Evolutionary conservation across 2,113 vertebrate species (phyloP), one percentile per base, ranked within the genome.

Genomic region (Smithornis capensis): DNA sequence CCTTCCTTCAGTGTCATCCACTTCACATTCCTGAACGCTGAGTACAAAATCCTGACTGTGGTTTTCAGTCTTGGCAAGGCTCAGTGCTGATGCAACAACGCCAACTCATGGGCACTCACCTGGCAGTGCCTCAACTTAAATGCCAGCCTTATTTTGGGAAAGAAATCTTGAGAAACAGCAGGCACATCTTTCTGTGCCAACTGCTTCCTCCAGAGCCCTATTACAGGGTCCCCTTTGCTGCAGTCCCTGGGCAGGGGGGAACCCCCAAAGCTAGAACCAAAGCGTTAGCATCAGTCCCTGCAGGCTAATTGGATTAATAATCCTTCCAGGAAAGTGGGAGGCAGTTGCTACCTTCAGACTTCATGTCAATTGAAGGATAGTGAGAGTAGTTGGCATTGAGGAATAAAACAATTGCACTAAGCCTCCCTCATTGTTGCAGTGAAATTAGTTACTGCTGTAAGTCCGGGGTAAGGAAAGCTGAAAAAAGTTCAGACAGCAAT

Each of bases 41-140:
- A 97, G 91, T 92, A 93, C 40, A 83, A 88, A 96, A 92, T 87
- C 88, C 92, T n/a, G 71, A 88, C 93, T 76, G 83, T 50, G 68
- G 90, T 85, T 97, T 93, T 89, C 89, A 94, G 91, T 59, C 90
- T 79, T 96, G 81, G 90, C 83, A 85, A 77, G 76, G 79, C 88
- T 87, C 59, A 11, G 45, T 44, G 52, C 86, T 96, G 89, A 95
- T 85, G 92, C 92, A 96, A 91, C 69, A 93, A 68, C 25, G 10
- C 59, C 83, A 86, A 56, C 84, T 86, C 87, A 89, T 6, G 11
- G 70, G 75, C 84, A 84, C 92, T 91, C 62, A 94, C 88, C 95
- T 91, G 74, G 83, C 88, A 89, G 42, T 70, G 86, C 83, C 79
- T 92, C 74, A 89, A 71, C 60, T 85, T 76, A 85, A 85, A 86